Evolutionary conservation across 2,797 vertebrate genomes (phyloP).

Genomic region (Hyperoplus immaculatus): DNA sequence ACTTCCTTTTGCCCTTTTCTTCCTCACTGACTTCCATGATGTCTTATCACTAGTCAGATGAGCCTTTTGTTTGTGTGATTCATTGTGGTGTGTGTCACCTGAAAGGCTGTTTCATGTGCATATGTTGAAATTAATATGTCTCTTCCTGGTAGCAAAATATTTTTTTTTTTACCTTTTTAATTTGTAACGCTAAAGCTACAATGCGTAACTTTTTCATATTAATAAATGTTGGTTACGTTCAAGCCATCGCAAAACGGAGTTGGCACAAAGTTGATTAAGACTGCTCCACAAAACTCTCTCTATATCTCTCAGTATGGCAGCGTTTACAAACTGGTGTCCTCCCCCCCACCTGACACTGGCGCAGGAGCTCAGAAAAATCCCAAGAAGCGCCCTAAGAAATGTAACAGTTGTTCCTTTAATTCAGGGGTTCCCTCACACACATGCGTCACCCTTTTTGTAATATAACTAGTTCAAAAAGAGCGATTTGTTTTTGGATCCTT

Average conservation of each 20-base stretch:
- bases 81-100: slow-evolving; percentile 20
- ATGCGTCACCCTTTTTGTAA: background rate
- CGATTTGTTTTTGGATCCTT: background rate
- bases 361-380: no score
- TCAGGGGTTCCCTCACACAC: background rate
- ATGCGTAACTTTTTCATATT: no score
- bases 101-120: background rate
- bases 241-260: no score
- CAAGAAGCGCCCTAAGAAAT: no score
- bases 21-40: slow-evolving; percentile 45
- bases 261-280: no score
- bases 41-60: slow-evolving; percentile 44
- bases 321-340: no score
- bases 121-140: background rate
- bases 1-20: slow-evolving; percentile 69
- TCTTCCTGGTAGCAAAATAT: background rate
- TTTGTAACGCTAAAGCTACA: no score
- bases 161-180: background rate
- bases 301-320: no score
- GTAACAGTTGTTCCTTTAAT: background rate
- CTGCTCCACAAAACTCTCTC: no score
- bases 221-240: no score
- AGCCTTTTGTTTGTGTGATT: slow-evolving; percentile 41
- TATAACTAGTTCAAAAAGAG: background rate
- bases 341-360: no score